phyloP scores from a whole-genome alignment of 2,797 vertebrate species.

The Takifugu rubripes region DNA sequence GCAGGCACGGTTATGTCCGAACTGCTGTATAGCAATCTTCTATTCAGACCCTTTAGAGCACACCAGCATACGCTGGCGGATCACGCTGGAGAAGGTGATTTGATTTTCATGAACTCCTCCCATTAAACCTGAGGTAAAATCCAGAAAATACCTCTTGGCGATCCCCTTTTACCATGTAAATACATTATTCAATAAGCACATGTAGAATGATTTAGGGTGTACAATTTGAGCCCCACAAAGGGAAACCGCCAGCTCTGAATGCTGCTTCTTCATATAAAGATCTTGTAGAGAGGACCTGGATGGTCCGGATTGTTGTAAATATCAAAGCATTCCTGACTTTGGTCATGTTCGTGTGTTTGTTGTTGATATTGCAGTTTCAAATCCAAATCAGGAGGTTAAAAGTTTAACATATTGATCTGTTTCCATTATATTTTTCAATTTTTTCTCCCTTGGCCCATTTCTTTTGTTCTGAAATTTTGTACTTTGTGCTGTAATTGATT shows the following conservation, averaged over 20 bases:
- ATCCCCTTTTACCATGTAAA: not conserved
- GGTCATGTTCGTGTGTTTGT: slow-evolving; percentile 16
- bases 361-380: slow-evolving; percentile 19
- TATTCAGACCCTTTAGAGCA: slow-evolving; percentile 43
- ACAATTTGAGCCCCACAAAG: not conserved
- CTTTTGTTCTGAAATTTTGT: slow-evolving; percentile 5
- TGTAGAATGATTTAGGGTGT: too few species aligned
- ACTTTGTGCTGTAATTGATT: slow-evolving; percentile 9
- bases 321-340: slow-evolving; percentile 18
- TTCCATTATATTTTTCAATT: not conserved
- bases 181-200: too few species aligned
- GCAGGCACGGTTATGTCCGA: slow-evolving; percentile 28
- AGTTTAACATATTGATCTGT: slow-evolving; percentile 19
- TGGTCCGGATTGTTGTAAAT: slow-evolving; percentile 36
- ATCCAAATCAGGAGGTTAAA: slow-evolving; percentile 6
- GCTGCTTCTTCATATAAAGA: too few species aligned
- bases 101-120: slow-evolving; percentile 35
- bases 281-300: slow-evolving; percentile 1
- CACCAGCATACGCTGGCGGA: slow-evolving; percentile 3
- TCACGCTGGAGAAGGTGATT: slow-evolving; percentile 38
- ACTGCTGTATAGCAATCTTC: slow-evolving; percentile 48
- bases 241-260: not conserved
- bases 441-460: slow-evolving; percentile 2
- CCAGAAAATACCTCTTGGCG: slow-evolving; percentile 6
- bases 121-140: slow-evolving; percentile 24